Evolutionary conservation across 2,888 invertebrate genomes (phyloP), one percentile per base, ranked within the genome.

Genomic region (Hemicrepidius hirtus): DNA sequence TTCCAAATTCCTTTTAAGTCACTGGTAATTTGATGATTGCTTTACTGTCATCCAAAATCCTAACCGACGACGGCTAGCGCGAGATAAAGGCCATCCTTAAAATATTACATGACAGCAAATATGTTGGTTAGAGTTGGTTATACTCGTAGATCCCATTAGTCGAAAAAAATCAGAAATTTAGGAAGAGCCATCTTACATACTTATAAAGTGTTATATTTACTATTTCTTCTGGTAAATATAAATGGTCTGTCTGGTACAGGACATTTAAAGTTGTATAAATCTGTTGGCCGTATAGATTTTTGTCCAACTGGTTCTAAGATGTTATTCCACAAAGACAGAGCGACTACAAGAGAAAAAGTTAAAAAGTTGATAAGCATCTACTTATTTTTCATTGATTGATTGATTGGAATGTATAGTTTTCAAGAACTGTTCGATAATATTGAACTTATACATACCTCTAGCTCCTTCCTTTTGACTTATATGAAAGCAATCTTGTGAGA

Each of bases 241-340:
- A 20, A 60, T 0, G 93, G 93, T 0, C 89, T 86, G 0, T 83
- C 80, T 0, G 82, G 77, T 0, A 87, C 86, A 0, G 93, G 93
- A 73, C 93, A 93, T 65, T 88, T 84, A 81, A 93, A 90, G 21
- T 87, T 87, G 50, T 90, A 89, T 83, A 93, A 85, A 0, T 91
- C 89, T n/a, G 91, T 84, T 9, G 86, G 87, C 53, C 83, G 85
- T 63, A 87, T 87, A 0, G 90, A 89, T 82, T 93, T 93, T 78
- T 88, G 88, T 21, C 93, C 92, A 3, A 92, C 90, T 0, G 93
- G 93, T 80, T 93, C 91, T 20, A 93, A 82, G 72, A 93, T 16
- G 10, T 60, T 60, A 21, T 60, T 60, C 60, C 60, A 60, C 5
- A 60, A 85, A 32, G 93, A 88, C 81, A 93, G 93, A 0, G 92